A percentile compares a stretch with the other conserved stretches of the same genome.
phyloP scores from a whole-genome alignment of 53 echinoderm and acorn worm species.

The Glandiceps talaboti region DNA sequence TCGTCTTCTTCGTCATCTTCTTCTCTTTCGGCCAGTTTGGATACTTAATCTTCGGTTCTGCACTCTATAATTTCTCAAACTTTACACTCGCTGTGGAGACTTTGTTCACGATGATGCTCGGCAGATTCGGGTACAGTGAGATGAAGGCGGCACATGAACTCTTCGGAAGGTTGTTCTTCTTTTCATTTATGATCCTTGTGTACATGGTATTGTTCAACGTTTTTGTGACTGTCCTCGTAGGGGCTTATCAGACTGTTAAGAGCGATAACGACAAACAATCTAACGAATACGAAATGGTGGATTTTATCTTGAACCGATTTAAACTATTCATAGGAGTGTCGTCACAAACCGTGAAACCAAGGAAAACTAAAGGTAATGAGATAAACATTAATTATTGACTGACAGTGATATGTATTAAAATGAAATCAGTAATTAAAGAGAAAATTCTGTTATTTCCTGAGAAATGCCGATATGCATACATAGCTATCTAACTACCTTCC shows the following conservation, averaged over 20 bases:
- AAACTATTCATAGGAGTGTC: constrained; percentile 1
- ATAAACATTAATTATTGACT: too few relatives aligned
- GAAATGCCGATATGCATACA: too few relatives aligned
- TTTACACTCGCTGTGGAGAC: constrained; percentile 39
- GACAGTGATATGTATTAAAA: too few relatives aligned
- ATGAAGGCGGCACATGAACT: constrained; percentile 22
- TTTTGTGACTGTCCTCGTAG: constrained; percentile 54
- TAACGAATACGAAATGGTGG: constrained; percentile 24
- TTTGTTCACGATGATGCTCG: constrained; percentile 54
- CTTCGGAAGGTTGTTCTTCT: constrained; percentile 42
- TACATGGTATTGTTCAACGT: constrained; percentile 58
- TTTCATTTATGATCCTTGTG: constrained; percentile 41
- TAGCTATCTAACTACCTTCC: too few relatives aligned
- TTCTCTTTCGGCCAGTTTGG: constrained; percentile 40
- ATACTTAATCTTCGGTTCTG: constrained; percentile 38
- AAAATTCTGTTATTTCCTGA: too few relatives aligned
- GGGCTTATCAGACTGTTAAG: constrained; percentile 36
- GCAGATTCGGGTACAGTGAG: constrained; percentile 47
- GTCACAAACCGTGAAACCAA: not conserved
- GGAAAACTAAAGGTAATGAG: not conserved
- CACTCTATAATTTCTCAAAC: constrained; percentile 22
- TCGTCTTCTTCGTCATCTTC: constrained; percentile 46
- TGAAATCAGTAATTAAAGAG: too few relatives aligned
- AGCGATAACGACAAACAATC: not conserved
- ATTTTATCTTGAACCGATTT: constrained; percentile 27